Evolutionary conservation across 2,888 invertebrate genomes (phyloP), one percentile per base, ranked within the genome.

Genomic region (Vanessa cardui): DNA sequence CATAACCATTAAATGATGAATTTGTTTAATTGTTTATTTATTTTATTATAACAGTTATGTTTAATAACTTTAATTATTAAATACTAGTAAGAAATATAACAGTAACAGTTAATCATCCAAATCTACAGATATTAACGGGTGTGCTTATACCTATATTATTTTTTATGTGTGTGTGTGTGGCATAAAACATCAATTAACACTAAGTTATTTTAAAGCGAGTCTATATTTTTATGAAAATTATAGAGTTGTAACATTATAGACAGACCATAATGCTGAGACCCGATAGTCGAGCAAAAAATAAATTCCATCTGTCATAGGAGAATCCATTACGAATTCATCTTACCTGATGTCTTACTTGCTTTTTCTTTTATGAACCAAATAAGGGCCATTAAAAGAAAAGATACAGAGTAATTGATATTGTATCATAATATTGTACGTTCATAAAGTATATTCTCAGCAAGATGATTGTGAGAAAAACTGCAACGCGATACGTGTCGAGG

Each of bases 391-490:
- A 44, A 59, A 50, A 26, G 59, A 59, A 44, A 56, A 39, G 20
- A 33, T 21, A 54, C 20, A 54, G 46, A 58, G 61, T 45, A 26
- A 46, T 49, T 6, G 26, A 31, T 49, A 61, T 18, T 15, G 26
- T 49, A 18, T 20, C 18, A 12, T 33, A 20, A 12, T 33, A 15
- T 49, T 33, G 21, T n/a, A 26, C 33, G 58, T 62, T 21, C 33
- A 58, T 39, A n/a, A 16, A 47, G 20, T 26, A 31, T 52, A 62
- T 12, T 45, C n/a, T 47, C 46, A 56, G 18, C 33, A 54, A 45
- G 49, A 61, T 26, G 49, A 64, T 49, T 58, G 52, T 31, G 59
- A 59, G 64, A 69, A 70, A 66, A 64, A 60, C 58, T 26, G 26
- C 66, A 54, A 68, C 60, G 16, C 47, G 18, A 49, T 31, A 47